Evolutionary conservation across 2,888 invertebrate species (phyloP).

Genomic region (Lagria hirta): DNA sequence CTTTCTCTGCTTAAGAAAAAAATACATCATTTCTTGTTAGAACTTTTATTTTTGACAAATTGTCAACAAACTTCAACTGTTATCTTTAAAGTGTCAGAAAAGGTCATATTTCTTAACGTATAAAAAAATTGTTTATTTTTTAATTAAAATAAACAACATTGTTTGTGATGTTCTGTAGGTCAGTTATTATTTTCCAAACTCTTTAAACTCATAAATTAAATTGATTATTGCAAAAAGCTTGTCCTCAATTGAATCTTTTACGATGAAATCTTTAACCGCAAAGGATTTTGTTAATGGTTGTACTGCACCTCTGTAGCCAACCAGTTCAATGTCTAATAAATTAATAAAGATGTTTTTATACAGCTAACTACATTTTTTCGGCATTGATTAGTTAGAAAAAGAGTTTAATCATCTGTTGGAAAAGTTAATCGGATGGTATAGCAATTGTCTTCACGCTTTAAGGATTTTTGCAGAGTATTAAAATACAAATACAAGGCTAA

Average conservation of each 20-base stretch:
- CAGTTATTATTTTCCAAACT: too few relatives aligned
- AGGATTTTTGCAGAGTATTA: conserved; percentile 23
- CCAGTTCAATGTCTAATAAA: conserved; percentile 22
- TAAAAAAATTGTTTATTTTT: too few relatives aligned
- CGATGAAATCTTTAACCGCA: conserved; percentile 16
- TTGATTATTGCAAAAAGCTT: too few relatives aligned
- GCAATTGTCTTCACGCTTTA: conserved; percentile 19
- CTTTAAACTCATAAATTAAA: too few relatives aligned
- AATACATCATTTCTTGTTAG: too few relatives aligned
- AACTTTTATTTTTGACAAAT: too few relatives aligned
- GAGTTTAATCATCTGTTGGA: conserved; percentile 15
- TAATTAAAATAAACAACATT: too few relatives aligned
- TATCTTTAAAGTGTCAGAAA: too few relatives aligned
- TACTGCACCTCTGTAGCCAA: conserved; percentile 14
- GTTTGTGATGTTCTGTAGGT: too few relatives aligned
- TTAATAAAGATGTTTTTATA: conserved; percentile 16
- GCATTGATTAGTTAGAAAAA: conserved; percentile 18
- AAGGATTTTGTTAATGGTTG: conserved; percentile 4
- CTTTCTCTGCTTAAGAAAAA: too few relatives aligned
- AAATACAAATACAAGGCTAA: conserved; percentile 19
- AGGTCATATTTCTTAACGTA: too few relatives aligned
- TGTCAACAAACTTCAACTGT: too few relatives aligned
- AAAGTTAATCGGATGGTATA: conserved; percentile 16
- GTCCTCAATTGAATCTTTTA: conserved; percentile 15
- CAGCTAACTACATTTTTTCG: conserved; percentile 20